phyloP scores from a whole-genome alignment of 2,797 vertebrate species.

The Tiaroga cobitis region DNA sequence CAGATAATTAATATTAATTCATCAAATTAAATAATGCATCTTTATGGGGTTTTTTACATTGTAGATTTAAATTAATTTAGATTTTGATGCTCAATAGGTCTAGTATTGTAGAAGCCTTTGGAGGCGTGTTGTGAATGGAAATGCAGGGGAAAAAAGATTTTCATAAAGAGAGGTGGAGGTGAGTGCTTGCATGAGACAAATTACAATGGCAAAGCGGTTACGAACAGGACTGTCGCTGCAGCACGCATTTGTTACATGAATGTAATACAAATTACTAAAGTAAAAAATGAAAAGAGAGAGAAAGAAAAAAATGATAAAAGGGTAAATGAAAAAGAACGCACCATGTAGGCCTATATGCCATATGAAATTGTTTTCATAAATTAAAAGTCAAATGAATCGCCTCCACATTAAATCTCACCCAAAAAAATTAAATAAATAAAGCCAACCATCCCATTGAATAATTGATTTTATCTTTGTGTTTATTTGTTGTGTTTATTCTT shows the following conservation, averaged over 20 bases:
- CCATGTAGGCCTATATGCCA: neutral
- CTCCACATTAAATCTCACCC: neutral
- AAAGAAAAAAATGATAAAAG: neutral
- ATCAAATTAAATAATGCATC: neutral
- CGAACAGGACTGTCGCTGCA: neutral
- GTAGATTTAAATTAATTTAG: neutral
- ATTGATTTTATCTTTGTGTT: neutral
- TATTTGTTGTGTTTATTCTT: neutral
- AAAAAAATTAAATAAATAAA: neutral
- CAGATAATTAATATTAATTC: neutral
- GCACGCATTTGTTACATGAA: neutral
- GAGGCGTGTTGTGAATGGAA: neutral
- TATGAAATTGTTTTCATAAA: neutral
- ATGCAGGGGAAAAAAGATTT: neutral
- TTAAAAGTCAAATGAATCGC: neutral
- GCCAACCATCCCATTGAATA: neutral
- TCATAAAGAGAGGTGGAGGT: neutral
- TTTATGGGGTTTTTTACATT: neutral
- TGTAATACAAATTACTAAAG: neutral
- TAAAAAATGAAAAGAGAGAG: neutral
- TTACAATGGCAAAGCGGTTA: neutral
- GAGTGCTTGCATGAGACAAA: neutral
- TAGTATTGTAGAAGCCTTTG: neutral
- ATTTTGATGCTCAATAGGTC: neutral
- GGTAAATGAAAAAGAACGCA: neutral